Evolutionary conservation across 2,113 vertebrate genomes (phyloP), one percentile per base, ranked within the genome.

Genomic region (Galeopterus variegatus): DNA sequence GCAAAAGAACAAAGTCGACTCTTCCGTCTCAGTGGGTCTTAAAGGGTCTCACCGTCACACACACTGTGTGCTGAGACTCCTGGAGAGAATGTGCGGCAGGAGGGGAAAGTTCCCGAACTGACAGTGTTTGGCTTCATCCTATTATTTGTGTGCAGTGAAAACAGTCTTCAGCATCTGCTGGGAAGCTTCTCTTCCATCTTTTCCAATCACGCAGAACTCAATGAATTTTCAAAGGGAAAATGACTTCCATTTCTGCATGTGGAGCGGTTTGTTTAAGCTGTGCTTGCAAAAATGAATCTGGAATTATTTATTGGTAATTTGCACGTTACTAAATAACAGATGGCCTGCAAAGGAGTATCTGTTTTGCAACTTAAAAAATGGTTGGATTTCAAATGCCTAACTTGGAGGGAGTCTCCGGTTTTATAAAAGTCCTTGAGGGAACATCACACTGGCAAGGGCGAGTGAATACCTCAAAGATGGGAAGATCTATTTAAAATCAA

Each of bases 221-320:
- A 97, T 96, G 86, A 97, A 77, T 88, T 96, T 98, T 98, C 97
- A 96, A 92, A 98, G 92, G 45, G 70, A 50, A 54, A 88, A 96
- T 89, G 28, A 69, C 94, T 97, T 96, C 83, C 98, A 95, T 97
- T 95, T 97, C 95, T 75, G 80, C 97, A 94, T 5, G 0, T 18
- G 31, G 83, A 97, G 86, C 50, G 69, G 80, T 96, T 97, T 98
- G 98, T 98, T 99, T 98, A 98, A 96, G 96, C 87, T 83, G 75
- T 93, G 95, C 83, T 97, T 97, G 95, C 94, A 93, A 92, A 96
- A 95, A 98, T 80, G 75, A 98, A 98, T 98, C 98, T 98, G 98
- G 98, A 98, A 98, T 98, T 98, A 98, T 98, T 99, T 98, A 98
- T 96, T 96, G 97, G 95, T 97, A 97, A 98, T 98, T 98, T 97